Percentiles rank a stretch among this genome's conserved stretches.
These are phyloP conservation scores for Diplodus sargus DNA, from an alignment of 2,797 vertebrate species.

Conservation along the genomic window DNA sequence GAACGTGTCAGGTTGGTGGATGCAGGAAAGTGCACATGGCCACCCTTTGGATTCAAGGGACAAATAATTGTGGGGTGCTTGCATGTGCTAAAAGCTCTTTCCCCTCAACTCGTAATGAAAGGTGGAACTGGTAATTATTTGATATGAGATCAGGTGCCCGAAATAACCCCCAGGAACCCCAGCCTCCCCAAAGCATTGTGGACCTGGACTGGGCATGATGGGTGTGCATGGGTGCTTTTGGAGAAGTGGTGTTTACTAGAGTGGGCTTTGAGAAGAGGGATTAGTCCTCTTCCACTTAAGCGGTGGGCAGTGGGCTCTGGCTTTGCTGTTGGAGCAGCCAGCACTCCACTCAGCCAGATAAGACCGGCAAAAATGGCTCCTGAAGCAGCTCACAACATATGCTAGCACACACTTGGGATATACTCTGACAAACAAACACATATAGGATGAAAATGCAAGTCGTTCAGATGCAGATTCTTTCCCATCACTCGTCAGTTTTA, in stretches of 20 bases:
- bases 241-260: slow-evolving; percentile 76
- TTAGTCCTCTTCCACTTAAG: slow-evolving; percentile 79
- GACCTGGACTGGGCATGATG: slow-evolving; percentile 53
- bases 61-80: slow-evolving; percentile 58
- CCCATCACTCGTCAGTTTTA: slow-evolving; percentile 5
- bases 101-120: slow-evolving; percentile 53
- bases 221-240: slow-evolving; percentile 77
- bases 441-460: slow-evolving; percentile 18
- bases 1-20: slow-evolving; percentile 52
- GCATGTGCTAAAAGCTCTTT: slow-evolving; percentile 59
- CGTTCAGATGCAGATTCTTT: slow-evolving; percentile 14
- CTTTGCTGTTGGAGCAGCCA: slow-evolving; percentile 66
- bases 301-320: slow-evolving; percentile 66
- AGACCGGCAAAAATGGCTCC: slow-evolving; percentile 67
- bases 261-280: slow-evolving; percentile 71
- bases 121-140: slow-evolving; percentile 62
- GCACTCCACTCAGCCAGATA: slow-evolving; percentile 70
- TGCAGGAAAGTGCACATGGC: slow-evolving; percentile 23
- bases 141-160: slow-evolving; percentile 64
- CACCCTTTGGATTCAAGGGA: slow-evolving; percentile 51
- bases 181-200: slow-evolving; percentile 28
- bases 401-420: slow-evolving; percentile 29
- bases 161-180: slow-evolving; percentile 24
- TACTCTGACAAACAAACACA: slow-evolving; percentile 30
- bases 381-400: slow-evolving; percentile 58